Conservation (phyloP, 2,888 invertebrate genomes). For the Tetheella fluctuosa region DNA sequence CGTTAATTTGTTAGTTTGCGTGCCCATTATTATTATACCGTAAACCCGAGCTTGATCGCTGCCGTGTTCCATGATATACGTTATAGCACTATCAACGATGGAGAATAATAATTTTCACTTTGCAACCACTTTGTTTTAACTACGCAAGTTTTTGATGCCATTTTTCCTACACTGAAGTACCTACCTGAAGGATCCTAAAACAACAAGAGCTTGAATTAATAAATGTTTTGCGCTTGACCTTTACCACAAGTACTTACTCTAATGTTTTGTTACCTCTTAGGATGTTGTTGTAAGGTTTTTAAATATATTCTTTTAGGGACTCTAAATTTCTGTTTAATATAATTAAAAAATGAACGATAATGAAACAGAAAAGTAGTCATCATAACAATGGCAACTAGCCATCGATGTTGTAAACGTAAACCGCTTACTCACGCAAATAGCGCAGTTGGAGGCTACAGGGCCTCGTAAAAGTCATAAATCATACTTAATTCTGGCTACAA, state of each 20-base stretch:
- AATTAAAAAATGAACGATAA: constrained; percentile 22
- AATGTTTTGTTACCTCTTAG: constrained; percentile 10
- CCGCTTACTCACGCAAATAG: constrained; percentile 57
- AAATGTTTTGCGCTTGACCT: constrained; percentile 12
- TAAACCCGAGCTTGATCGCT: constrained; percentile 40
- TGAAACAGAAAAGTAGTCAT: constrained; percentile 25
- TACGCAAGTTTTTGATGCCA: constrained; percentile 12
- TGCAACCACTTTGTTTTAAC: constrained; percentile 19
- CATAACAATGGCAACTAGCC: constrained; percentile 29
- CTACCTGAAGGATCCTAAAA: constrained; percentile 14
- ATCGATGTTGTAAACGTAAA: constrained; percentile 21
- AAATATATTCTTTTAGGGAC: background rate
- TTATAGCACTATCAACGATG: constrained; percentile 38
- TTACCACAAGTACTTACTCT: background rate
- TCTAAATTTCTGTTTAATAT: background rate
- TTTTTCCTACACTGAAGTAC: constrained; percentile 9
- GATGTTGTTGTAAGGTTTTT: background rate
- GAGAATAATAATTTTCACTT: constrained; percentile 46
- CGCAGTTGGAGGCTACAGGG: constrained; percentile 54
- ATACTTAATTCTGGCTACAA: constrained; percentile 70
- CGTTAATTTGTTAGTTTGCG: constrained; percentile 51
- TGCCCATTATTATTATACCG: constrained; percentile 55
- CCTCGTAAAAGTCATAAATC: constrained; percentile 77
- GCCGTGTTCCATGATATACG: constrained; percentile 48
- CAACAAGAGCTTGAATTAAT: constrained; percentile 8